Conservation (phyloP, 1,140 invertebrate species). For the Leptinotarsa texana region DNA sequence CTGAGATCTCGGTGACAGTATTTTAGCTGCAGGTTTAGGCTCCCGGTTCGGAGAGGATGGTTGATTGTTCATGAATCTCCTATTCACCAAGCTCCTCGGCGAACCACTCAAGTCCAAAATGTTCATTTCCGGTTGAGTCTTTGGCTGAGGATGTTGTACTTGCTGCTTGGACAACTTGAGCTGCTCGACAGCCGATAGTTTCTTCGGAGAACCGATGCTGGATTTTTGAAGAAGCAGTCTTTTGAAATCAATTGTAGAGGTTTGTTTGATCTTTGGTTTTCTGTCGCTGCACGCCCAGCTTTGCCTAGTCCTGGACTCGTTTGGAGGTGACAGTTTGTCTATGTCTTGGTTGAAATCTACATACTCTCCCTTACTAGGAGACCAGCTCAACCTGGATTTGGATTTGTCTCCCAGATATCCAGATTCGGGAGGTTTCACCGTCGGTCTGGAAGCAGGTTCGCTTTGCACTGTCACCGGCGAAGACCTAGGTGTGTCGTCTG, state of each 20-base stretch:
- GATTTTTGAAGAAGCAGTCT: slow-evolving; percentile 72
- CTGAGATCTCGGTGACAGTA: slow-evolving; percentile 70
- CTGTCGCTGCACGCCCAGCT: slow-evolving; percentile 59
- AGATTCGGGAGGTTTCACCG: slow-evolving; percentile 59
- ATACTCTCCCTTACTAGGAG: slow-evolving; percentile 58
- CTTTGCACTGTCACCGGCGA: slow-evolving; percentile 59
- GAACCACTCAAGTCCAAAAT: slow-evolving; percentile 69
- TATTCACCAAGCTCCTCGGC: slow-evolving; percentile 67
- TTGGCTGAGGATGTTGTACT: slow-evolving; percentile 40
- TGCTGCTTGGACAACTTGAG: slow-evolving; percentile 73
- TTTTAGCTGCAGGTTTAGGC: slow-evolving; percentile 64
- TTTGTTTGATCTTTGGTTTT: slow-evolving; percentile 58
- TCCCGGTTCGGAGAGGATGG: slow-evolving; percentile 58
- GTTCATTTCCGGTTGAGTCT: slow-evolving; percentile 57
- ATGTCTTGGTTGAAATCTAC: slow-evolving; percentile 48
- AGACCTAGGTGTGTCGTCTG: slow-evolving; percentile 59
- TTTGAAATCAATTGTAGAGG: slow-evolving; percentile 80
- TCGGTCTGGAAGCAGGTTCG: slow-evolving; percentile 56
- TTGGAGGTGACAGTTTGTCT: slow-evolving; percentile 47
- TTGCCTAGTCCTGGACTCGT: slow-evolving; percentile 48
- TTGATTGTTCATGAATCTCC: slow-evolving; percentile 62
- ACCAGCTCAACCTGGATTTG: slow-evolving; percentile 58
- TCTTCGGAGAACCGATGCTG: slow-evolving; percentile 60
- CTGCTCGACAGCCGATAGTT: slow-evolving; percentile 81
- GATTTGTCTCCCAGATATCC: slow-evolving; percentile 61